Evolutionary conservation across 2,113 vertebrate species (phyloP).

Genomic region (Spea multiplicata): DNA sequence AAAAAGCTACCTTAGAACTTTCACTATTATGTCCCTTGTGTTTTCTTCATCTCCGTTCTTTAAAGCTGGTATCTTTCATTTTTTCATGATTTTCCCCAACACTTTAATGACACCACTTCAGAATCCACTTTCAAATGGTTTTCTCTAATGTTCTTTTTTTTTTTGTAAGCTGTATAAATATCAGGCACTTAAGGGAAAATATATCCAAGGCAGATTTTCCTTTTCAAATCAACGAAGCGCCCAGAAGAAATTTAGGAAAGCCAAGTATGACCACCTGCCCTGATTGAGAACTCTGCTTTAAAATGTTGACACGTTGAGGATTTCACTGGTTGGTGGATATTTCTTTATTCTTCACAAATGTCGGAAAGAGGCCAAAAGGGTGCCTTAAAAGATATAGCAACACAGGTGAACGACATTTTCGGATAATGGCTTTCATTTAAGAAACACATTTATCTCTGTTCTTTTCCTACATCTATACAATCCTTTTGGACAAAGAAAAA

Average conservation of each 20-base stretch:
- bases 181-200: slow-evolving; percentile 19
- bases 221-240: slow-evolving; percentile 45
- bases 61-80: slow-evolving; percentile 60
- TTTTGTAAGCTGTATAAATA: slow-evolving; percentile 34
- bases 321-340: slow-evolving; percentile 30
- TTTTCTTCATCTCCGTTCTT: slow-evolving; percentile 60
- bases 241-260: slow-evolving; percentile 35
- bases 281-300: slow-evolving; percentile 30
- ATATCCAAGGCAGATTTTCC: slow-evolving; percentile 43
- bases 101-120: slow-evolving; percentile 48
- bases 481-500: slow-evolving; percentile 25
- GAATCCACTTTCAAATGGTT: slow-evolving; percentile 41
- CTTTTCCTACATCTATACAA: slow-evolving; percentile 36
- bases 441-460: slow-evolving; percentile 33
- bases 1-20: slow-evolving; percentile 66
- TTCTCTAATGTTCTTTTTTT: slow-evolving; percentile 24
- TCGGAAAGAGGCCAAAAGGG: slow-evolving; percentile 37
- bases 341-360: slow-evolving; percentile 38
- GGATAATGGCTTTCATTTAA: slow-evolving; percentile 47
- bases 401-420: slow-evolving; percentile 14
- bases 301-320: slow-evolving; percentile 38
- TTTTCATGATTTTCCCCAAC: slow-evolving; percentile 49
- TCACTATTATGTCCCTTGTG: slow-evolving; percentile 66
- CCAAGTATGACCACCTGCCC: slow-evolving; percentile 44
- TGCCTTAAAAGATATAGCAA: slow-evolving; percentile 31